Base-by-base conservation (phyloP, 2,888 invertebrate species). In the Galerucella pusilla region DNA sequence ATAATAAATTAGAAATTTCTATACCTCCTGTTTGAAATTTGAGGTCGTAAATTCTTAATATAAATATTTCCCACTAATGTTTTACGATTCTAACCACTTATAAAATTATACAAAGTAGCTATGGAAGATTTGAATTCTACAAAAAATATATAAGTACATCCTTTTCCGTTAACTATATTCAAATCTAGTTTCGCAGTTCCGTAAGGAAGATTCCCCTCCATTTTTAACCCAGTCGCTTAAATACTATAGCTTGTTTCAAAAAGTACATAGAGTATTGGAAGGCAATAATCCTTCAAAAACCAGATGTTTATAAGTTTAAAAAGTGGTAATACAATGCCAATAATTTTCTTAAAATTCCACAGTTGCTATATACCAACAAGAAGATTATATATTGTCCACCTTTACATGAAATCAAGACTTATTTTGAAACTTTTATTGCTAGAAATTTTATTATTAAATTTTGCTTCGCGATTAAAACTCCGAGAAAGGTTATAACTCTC, bases 401-500 rank as follows among this genome's bases (percentile, higher is more conserved):
- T 49, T 63, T 14, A n/a, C 28, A 52, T 49, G 16, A 71, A 65
- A 65, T 46, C 49, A 52, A 71, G 42, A 54, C 52, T 64, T 52
- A 64, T 45, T 54, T 63, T 52, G 28, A 70, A 70, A 12, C 20
- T 52, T 70, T 64, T 49, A 25, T 35, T 63, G 49, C 61, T 52
- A 35, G 49, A 70, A 71, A 72, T 72, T 72, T 72, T 67, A 72
- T 72, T 72, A 66, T 66, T 46, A 57, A 60, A 72, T 72, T 71
- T 60, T 72, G 72, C 60, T 72, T 72, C 66, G 54, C 72, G 66
- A 72, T 72, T 72, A 72, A 72, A 72, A 73, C 73, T 73, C 71
- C 68, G 59, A 68, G 61, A 69, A 73, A 71, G 76, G 73, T 76
- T 76, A 76, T 73, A 73, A 73, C 76, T 76, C 76, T 68, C 73